phyloP scores from a whole-genome alignment of 2,113 vertebrate genomes.

The Chiloscyllium plagiosum region DNA sequence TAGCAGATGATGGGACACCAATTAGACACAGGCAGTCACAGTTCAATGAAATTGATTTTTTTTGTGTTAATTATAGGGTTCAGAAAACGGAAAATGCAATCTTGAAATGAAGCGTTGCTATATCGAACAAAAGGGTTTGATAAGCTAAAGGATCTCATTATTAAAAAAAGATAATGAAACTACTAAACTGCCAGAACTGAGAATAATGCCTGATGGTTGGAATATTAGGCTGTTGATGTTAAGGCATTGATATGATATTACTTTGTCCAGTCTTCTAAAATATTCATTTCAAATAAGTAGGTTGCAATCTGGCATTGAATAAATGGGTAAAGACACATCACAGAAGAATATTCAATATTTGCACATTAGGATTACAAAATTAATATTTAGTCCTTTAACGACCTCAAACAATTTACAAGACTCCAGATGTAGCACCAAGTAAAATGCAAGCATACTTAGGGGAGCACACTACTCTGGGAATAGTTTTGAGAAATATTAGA shows the following conservation, averaged over 20 bases:
- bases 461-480: neutral
- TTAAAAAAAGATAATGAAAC: constrained; percentile 4
- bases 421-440: neutral
- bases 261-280: neutral
- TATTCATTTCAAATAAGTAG: neutral
- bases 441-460: neutral
- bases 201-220: neutral
- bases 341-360: neutral
- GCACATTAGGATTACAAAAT: neutral
- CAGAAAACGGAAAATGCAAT: neutral
- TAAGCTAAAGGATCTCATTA: neutral
- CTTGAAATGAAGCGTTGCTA: neutral
- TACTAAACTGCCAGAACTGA: neutral
- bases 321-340: neutral
- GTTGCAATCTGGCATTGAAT: neutral
- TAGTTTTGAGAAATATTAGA: neutral
- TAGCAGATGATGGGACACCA: neutral
- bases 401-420: neutral
- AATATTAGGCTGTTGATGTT: neutral
- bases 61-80: neutral
- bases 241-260: neutral
- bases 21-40: neutral
- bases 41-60: neutral
- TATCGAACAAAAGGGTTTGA: neutral
- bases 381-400: neutral